A percentile compares a stretch with the other conserved stretches of the same genome.
phyloP scores from a whole-genome alignment of 2,888 invertebrate genomes.

The Pandemis corylana region DNA sequence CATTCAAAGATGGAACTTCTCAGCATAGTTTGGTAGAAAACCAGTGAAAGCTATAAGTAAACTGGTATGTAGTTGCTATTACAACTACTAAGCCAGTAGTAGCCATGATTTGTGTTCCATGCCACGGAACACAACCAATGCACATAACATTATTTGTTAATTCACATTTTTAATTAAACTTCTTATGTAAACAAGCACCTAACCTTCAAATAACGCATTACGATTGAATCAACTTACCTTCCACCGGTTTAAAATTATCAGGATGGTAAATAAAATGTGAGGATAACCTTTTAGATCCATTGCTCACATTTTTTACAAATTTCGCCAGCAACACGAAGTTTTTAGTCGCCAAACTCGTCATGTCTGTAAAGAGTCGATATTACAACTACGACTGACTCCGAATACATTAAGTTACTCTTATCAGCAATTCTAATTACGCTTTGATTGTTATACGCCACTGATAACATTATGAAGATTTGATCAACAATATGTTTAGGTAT shows the following conservation, averaged over 20 bases:
- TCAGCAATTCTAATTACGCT: conserved; percentile 77
- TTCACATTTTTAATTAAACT: not conserved
- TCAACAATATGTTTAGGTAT: conserved; percentile 34
- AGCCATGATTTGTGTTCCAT: too few species aligned
- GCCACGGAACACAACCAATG: too few species aligned
- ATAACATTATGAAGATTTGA: conserved; percentile 38
- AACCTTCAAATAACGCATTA: conserved; percentile 16
- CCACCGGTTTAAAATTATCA: conserved; percentile 79
- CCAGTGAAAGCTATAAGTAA: too few species aligned
- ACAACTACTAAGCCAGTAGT: too few species aligned
- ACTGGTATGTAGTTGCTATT: too few species aligned
- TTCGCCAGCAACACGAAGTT: conserved; percentile 58
- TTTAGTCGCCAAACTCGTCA: conserved; percentile 65
- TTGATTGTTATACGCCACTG: conserved; percentile 55
- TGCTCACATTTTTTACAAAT: conserved; percentile 67
- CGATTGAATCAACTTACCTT: conserved; percentile 67
- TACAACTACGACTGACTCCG: conserved; percentile 44
- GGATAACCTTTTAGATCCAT: conserved; percentile 66
- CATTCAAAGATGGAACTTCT: too few species aligned
- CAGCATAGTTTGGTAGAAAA: too few species aligned
- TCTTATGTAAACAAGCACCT: conserved; percentile 19
- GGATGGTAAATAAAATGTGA: conserved; percentile 87
- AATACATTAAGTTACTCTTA: conserved; percentile 72
- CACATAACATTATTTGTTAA: too few species aligned
- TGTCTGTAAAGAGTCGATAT: conserved; percentile 51